phyloP scores from a whole-genome alignment of 1,140 invertebrate species.

The Anastrepha obliqua region DNA sequence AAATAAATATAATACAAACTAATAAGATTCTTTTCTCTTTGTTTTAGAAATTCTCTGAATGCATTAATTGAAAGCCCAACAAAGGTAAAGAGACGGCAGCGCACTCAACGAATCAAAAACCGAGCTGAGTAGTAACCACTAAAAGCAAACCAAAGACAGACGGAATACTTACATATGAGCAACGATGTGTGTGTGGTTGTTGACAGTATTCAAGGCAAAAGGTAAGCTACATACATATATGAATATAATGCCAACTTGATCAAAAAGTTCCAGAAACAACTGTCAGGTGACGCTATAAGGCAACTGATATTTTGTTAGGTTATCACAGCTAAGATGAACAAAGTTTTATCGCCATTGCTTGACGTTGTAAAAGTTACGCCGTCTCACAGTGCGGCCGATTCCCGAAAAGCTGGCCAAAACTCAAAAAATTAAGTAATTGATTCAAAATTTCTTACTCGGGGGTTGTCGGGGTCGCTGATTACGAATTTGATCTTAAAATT shows the following conservation, averaged over 20 bases:
- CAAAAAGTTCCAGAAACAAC: background rate
- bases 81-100: background rate
- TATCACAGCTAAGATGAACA: too few relatives aligned
- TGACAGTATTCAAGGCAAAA: background rate
- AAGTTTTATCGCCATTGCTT: too few relatives aligned
- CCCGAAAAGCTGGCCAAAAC: too few relatives aligned
- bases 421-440: too few relatives aligned
- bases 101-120: background rate
- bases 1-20: too few relatives aligned
- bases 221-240: background rate
- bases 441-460: too few relatives aligned
- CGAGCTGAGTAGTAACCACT: background rate
- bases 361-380: too few relatives aligned
- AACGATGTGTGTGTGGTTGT: background rate
- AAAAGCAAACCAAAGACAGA: background rate
- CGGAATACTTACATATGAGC: background rate
- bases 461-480: too few relatives aligned
- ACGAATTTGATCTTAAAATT: too few relatives aligned
- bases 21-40: background rate
- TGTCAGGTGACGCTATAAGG: too few relatives aligned
- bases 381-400: too few relatives aligned
- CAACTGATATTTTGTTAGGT: too few relatives aligned
- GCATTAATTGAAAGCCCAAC: background rate
- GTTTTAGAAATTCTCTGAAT: conserved; percentile 5
- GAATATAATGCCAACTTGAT: background rate